A percentile compares a stretch with the other conserved stretches of the same genome.
Evolutionary conservation across 2,797 vertebrate genomes (phyloP).

Genomic region (Delichon dasypus): DNA sequence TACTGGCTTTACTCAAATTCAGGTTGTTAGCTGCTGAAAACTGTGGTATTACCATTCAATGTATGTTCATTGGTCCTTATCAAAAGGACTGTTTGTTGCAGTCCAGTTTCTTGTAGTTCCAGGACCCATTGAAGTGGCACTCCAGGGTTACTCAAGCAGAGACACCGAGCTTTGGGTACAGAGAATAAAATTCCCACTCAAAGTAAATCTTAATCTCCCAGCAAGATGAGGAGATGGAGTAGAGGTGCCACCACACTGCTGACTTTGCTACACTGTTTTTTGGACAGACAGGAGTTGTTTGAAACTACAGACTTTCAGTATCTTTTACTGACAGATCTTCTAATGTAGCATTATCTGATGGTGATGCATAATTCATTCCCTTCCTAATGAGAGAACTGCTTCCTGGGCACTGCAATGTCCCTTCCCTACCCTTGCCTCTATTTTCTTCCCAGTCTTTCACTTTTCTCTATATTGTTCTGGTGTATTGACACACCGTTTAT

Average conservation of each 20-base stretch:
- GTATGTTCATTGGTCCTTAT: background rate
- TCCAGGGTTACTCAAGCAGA: background rate
- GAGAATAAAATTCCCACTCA: background rate
- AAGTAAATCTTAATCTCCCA: background rate
- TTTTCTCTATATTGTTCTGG: background rate
- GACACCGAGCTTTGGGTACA: background rate
- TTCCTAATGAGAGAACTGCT: background rate
- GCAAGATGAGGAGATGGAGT: background rate
- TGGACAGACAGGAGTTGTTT: background rate
- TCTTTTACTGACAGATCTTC: background rate
- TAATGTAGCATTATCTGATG: background rate
- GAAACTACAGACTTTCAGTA: background rate
- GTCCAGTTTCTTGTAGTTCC: background rate
- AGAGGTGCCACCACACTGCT: background rate
- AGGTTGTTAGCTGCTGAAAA: background rate
- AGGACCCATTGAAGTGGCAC: background rate
- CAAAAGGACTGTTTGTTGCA: background rate
- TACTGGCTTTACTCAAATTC: background rate
- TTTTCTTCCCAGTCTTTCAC: background rate
- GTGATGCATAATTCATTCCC: background rate
- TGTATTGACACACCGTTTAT: background rate
- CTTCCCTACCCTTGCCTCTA: background rate
- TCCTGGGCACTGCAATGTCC: background rate
- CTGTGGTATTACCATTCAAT: accelerated
- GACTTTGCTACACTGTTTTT: background rate